These are phyloP conservation scores for Clarias fuscus DNA, from an alignment of 2,797 vertebrate genomes.

Conservation along the genomic window DNA sequence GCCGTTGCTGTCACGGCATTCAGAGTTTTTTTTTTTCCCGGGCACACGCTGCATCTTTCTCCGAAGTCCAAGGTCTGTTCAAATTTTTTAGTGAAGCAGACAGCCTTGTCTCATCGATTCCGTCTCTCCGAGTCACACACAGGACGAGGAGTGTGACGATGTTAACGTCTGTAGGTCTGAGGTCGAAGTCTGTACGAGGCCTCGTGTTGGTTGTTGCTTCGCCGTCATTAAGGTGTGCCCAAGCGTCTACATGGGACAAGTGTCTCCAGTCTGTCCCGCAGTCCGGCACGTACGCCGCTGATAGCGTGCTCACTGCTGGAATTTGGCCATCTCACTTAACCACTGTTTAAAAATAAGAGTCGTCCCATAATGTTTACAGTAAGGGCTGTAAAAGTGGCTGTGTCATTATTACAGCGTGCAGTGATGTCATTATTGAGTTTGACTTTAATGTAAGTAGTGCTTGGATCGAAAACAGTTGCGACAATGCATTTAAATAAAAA, in stretches of 20 bases:
- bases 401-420: neutral
- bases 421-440: neutral
- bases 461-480: neutral
- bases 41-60: constrained; percentile 8
- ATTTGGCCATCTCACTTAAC: neutral
- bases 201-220: neutral
- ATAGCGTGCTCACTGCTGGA: neutral
- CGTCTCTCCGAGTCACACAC: constrained; percentile 17
- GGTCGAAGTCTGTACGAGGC: constrained; percentile 37
- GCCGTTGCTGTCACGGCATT: constrained; percentile 15
- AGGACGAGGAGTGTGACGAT: neutral
- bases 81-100: neutral
- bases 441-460: no score
- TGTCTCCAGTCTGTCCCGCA: neutral
- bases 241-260: neutral
- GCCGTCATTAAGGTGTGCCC: constrained; percentile 19
- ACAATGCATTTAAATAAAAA: neutral
- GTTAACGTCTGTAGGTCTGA: constrained; percentile 16
- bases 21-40: neutral
- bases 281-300: neutral
- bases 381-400: neutral
- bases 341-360: neutral
- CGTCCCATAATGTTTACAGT: neutral
- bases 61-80: neutral
- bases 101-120: neutral